These are phyloP conservation scores for Hoplodrina blanda DNA, from an alignment of 2,888 invertebrate species.

Conservation along the genomic window DNA sequence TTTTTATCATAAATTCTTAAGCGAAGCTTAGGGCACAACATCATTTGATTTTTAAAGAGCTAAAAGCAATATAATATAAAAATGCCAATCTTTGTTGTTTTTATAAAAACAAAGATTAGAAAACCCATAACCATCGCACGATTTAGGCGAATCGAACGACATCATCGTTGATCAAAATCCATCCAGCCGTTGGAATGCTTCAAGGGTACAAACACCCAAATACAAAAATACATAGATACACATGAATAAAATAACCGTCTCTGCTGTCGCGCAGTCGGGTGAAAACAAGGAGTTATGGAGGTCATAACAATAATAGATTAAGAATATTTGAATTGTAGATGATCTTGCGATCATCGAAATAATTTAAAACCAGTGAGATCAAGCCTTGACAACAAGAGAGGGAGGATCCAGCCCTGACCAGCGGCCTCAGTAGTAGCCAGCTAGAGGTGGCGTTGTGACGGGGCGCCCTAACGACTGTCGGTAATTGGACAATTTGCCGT, in stretches of 20 bases:
- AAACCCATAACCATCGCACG: not conserved
- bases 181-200: not conserved
- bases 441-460: slow-evolving; percentile 67
- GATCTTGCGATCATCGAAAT: not conserved
- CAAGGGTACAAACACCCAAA: not conserved
- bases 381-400: slow-evolving; percentile 42
- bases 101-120: not conserved
- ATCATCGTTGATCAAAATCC: not conserved
- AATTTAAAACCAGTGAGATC: slow-evolving; percentile 5
- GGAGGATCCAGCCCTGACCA: slow-evolving; percentile 37
- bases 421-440: slow-evolving; percentile 21
- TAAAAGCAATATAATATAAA: too few species aligned
- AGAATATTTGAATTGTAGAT: not conserved
- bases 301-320: too few species aligned
- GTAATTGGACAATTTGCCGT: slow-evolving; percentile 82
- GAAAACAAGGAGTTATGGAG: too few species aligned
- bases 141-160: not conserved
- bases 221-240: too few species aligned
- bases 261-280: too few species aligned
- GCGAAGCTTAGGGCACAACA: too few species aligned
- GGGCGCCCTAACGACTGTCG: slow-evolving; percentile 73
- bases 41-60: too few species aligned
- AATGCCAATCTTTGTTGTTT: not conserved
- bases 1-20: too few species aligned
- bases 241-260: too few species aligned